Conservation (phyloP, 2,888 invertebrate genomes). For the Heteromurus nitidus region DNA sequence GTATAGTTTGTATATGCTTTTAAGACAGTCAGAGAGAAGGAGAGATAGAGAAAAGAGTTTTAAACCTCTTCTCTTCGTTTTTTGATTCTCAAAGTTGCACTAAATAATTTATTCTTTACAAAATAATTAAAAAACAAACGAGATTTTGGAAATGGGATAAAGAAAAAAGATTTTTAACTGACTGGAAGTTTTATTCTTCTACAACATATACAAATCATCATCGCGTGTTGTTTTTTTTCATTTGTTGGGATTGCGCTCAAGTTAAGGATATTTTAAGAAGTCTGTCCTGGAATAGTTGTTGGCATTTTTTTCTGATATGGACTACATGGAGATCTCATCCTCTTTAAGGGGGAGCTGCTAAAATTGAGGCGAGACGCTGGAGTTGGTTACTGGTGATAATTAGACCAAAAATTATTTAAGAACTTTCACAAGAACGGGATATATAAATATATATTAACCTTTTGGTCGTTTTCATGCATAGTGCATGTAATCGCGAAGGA, state of each 20-base stretch:
- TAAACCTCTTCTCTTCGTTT: slow-evolving; percentile 62
- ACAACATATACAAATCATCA: slow-evolving; percentile 7
- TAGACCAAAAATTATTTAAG: slow-evolving; percentile 56
- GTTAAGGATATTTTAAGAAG: slow-evolving; percentile 23
- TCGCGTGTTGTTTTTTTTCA: slow-evolving; percentile 17
- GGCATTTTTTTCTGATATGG: slow-evolving; percentile 52
- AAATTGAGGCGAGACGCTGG: slow-evolving; percentile 41
- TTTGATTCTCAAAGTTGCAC: slow-evolving; percentile 53
- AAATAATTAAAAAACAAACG: slow-evolving; percentile 33
- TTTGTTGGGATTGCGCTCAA: slow-evolving; percentile 42
- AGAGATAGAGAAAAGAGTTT: slow-evolving; percentile 57
- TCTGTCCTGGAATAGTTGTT: slow-evolving; percentile 37
- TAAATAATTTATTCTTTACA: slow-evolving; percentile 48
- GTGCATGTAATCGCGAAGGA: not conserved
- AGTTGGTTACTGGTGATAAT: slow-evolving; percentile 60
- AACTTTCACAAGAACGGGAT: slow-evolving; percentile 40
- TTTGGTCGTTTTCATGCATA: slow-evolving; percentile 12
- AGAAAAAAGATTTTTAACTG: slow-evolving; percentile 33
- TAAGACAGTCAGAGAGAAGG: slow-evolving; percentile 58
- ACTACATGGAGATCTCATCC: slow-evolving; percentile 63
- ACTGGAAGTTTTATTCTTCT: slow-evolving; percentile 44
- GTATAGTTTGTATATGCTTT: slow-evolving; percentile 29
- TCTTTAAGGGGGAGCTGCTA: slow-evolving; percentile 57
- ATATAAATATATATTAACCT: slow-evolving; percentile 26
- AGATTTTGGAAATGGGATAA: slow-evolving; percentile 55